Percentiles rank a stretch among this genome's conserved stretches.
Evolutionary conservation across 2,888 invertebrate species (phyloP).

Genomic region (Himalopsyche japonica): DNA sequence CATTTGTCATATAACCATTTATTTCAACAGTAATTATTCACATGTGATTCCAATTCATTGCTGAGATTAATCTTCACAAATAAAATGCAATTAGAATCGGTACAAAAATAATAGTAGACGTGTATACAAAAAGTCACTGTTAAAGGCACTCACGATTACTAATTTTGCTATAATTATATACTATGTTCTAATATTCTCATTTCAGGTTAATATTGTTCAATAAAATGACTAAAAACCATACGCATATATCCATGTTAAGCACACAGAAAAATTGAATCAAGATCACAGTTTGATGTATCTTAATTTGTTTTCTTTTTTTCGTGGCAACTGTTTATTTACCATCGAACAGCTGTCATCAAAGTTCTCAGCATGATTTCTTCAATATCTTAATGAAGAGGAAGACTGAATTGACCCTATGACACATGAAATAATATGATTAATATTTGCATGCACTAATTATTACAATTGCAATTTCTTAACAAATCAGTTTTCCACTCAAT

Average conservation of each 20-base stretch:
- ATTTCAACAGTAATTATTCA: background rate
- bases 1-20: background rate
- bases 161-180: conserved; percentile 20
- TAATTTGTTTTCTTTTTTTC: background rate
- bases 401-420: too few species aligned
- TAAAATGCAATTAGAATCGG: background rate
- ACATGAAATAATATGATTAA: background rate
- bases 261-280: background rate
- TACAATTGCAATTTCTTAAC: too few species aligned
- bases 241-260: conserved; percentile 25
- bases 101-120: background rate
- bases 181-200: conserved; percentile 28
- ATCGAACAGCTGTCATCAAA: too few species aligned
- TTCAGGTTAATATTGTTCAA: conserved; percentile 24
- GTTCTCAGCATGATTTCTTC: too few species aligned
- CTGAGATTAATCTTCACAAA: background rate
- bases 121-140: background rate
- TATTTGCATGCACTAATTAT: background rate
- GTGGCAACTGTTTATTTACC: background rate
- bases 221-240: conserved; percentile 34
- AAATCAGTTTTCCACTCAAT: too few species aligned
- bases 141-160: background rate
- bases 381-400: too few species aligned
- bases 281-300: background rate
- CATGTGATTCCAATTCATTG: background rate